Conservation (phyloP, 2,888 invertebrate species). For the Drosophila picticornis region DNA sequence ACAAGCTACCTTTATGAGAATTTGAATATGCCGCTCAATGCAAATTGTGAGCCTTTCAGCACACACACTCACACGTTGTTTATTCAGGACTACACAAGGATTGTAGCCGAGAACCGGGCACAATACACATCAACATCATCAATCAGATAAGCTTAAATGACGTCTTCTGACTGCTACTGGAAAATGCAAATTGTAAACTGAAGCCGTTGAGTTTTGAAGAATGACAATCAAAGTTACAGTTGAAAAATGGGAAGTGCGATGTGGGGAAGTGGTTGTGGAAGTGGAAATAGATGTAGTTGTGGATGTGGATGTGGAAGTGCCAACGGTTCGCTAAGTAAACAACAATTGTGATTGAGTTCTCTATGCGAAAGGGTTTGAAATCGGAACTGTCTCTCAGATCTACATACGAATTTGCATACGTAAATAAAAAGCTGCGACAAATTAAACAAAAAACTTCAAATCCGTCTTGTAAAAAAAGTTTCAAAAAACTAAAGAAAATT, state of each 20-base stretch:
- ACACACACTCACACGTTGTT: constrained; percentile 54
- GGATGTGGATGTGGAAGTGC: constrained; percentile 57
- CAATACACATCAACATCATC: constrained; percentile 76
- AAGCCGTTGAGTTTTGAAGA: constrained; percentile 70
- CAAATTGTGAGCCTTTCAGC: constrained; percentile 75
- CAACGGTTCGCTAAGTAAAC: constrained; percentile 65
- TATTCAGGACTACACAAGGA: constrained; percentile 70
- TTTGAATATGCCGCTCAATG: constrained; percentile 76
- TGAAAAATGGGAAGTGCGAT: constrained; percentile 42
- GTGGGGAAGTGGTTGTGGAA: constrained; percentile 23
- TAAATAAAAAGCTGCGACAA: constrained; percentile 57
- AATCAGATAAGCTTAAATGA: constrained; percentile 82
- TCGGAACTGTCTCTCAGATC: constrained; percentile 24
- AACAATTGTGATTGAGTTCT: constrained; percentile 63
- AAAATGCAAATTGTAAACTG: constrained; percentile 79
- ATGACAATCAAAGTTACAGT: constrained; percentile 72
- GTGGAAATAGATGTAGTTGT: constrained; percentile 5
- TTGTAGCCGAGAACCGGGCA: constrained; percentile 18
- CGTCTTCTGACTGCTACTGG: constrained; percentile 59
- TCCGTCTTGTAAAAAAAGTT: constrained; percentile 7
- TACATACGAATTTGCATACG: constrained; percentile 51
- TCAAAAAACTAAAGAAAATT: not conserved
- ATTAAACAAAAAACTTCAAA: constrained; percentile 34
- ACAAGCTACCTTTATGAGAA: constrained; percentile 70
- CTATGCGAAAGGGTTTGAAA: constrained; percentile 15